These are phyloP conservation scores for Saccostrea echinata DNA, from an alignment of 1,140 invertebrate genomes.

Conservation along the genomic window DNA sequence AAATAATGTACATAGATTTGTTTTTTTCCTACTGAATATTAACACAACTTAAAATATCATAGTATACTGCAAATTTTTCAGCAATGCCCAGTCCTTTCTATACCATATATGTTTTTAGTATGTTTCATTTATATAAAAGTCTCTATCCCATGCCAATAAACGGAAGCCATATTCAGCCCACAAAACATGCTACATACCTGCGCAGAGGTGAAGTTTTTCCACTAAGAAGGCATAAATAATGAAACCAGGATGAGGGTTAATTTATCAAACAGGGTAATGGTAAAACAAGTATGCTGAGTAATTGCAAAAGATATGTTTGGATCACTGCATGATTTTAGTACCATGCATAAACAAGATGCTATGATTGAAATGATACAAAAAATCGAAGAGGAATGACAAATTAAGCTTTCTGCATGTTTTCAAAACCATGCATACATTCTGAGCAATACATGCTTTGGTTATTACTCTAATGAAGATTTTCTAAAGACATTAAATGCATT, in stretches of 20 bases:
- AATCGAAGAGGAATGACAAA: background rate
- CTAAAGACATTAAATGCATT: background rate
- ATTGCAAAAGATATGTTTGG: background rate
- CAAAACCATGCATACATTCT: background rate
- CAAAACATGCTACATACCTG: conserved; percentile 10
- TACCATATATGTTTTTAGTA: background rate
- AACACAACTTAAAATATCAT: background rate
- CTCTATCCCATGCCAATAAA: background rate
- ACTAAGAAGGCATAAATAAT: conserved; percentile 13
- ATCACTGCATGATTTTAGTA: background rate
- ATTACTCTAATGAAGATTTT: background rate
- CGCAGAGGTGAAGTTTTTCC: conserved; percentile 14
- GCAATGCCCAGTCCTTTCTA: background rate
- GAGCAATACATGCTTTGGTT: background rate
- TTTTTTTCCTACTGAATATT: no score
- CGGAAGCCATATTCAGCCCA: background rate
- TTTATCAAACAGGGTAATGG: background rate
- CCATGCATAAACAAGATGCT: conserved; percentile 1
- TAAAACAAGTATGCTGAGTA: background rate
- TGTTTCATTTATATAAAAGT: background rate
- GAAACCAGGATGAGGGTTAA: conserved; percentile 19
- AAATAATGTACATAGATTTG: no score
- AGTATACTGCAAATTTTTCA: no score
- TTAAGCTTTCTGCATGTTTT: background rate
- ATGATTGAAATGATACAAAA: background rate